phyloP scores from a whole-genome alignment of 2,888 invertebrate genomes.

The Sarcophaga rosellei region DNA sequence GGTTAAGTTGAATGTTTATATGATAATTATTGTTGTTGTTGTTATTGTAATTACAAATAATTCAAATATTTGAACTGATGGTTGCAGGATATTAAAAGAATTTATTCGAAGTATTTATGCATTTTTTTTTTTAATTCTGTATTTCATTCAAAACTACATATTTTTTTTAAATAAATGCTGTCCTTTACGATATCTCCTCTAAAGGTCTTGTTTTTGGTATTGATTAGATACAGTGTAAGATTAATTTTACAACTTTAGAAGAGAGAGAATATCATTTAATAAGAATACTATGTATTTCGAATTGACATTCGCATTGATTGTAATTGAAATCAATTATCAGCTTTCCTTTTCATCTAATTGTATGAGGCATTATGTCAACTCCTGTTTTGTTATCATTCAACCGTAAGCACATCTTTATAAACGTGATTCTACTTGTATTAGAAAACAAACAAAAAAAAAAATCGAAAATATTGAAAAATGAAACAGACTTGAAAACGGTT shows the following conservation, averaged over 20 bases:
- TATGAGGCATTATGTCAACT: slow-evolving; percentile 16
- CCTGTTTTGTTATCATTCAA: background rate
- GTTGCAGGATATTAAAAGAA: slow-evolving; percentile 26
- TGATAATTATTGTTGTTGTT: slow-evolving; percentile 32
- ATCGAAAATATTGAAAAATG: slow-evolving; percentile 32
- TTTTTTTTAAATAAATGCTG: background rate
- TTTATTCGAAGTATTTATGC: no score
- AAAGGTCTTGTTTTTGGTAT: no score
- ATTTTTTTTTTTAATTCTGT: no score
- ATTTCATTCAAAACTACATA: no score
- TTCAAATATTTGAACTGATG: background rate
- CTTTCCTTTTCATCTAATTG: background rate
- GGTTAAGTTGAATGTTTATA: slow-evolving; percentile 40
- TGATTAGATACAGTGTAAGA: no score
- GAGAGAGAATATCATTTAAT: no score
- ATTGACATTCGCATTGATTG: background rate
- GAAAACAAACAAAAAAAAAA: slow-evolving; percentile 14
- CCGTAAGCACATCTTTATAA: slow-evolving; percentile 3
- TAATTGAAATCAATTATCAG: slow-evolving; percentile 30
- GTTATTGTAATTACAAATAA: slow-evolving; percentile 1
- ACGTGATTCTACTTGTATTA: slow-evolving; percentile 36
- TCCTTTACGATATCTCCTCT: no score
- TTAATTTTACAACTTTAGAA: no score
- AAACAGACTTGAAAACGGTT: slow-evolving; percentile 17
- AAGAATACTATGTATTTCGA: no score